Evolutionary conservation across 2,113 vertebrate species (phyloP).

Genomic region (Phycodurus eques): DNA sequence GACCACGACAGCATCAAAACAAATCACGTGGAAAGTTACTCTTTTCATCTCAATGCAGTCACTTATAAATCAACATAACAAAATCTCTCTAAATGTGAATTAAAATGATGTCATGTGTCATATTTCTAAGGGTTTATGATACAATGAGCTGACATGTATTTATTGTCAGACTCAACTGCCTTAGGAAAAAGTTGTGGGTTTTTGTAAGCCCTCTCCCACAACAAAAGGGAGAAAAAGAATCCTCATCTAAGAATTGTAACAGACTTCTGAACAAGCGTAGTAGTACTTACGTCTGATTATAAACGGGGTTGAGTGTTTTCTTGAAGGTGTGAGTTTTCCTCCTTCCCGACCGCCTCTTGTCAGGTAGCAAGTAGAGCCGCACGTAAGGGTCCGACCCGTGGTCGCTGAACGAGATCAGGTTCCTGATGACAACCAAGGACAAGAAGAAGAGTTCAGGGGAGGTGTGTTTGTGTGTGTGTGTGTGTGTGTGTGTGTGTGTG

Average conservation of each 20-base stretch:
- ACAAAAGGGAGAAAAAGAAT: no score
- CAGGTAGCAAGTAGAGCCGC: slow-evolving; percentile 91
- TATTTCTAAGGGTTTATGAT: no score
- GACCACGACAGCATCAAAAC: slow-evolving; percentile 3
- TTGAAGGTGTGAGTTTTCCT: slow-evolving; percentile 91
- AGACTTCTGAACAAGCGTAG: neutral
- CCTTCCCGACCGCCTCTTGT: slow-evolving; percentile 90
- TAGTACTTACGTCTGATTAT: slow-evolving; percentile 84
- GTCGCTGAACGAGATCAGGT: slow-evolving; percentile 89
- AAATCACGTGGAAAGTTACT: no score
- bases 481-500: no score
- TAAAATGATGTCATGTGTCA: no score
- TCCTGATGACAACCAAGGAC: slow-evolving; percentile 65
- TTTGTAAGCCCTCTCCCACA: no score
- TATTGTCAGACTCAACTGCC: no score
- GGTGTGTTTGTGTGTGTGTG: neutral
- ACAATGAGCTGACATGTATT: no score
- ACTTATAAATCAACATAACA: no score
- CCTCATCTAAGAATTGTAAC: neutral
- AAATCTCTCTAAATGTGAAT: no score
- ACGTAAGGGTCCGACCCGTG: slow-evolving; percentile 92
- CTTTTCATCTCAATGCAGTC: no score
- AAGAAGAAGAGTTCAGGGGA: neutral
- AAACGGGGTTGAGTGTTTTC: slow-evolving; percentile 88
- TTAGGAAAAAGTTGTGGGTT: no score